Percentiles rank a stretch among this genome's conserved stretches.
phyloP scores from a whole-genome alignment of 2,797 vertebrate genomes.

The Hipposideros larvatus region DNA sequence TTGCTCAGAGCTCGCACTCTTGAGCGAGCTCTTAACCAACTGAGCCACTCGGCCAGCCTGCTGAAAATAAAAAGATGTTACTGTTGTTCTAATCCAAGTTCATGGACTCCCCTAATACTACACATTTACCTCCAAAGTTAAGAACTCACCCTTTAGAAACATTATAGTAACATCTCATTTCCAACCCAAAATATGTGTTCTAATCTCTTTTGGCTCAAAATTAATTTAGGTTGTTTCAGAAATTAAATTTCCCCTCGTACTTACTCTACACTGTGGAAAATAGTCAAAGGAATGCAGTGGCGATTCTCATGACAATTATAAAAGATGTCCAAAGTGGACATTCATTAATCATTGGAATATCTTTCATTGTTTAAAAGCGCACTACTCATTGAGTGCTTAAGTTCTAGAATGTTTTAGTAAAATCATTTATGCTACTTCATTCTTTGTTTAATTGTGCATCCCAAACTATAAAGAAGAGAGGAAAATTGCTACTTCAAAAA shows the following conservation, averaged over 20 bases:
- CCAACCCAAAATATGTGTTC: background rate
- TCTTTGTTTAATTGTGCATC: constrained; percentile 12
- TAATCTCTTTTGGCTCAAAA: constrained; percentile 12
- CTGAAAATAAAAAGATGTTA: background rate
- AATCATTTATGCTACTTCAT: background rate
- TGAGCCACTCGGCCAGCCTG: too few relatives aligned
- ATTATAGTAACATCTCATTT: constrained; percentile 12
- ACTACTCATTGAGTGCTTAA: background rate
- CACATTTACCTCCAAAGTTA: background rate
- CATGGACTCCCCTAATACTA: background rate
- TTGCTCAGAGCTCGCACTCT: too few relatives aligned
- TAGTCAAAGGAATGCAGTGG: background rate
- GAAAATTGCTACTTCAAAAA: background rate
- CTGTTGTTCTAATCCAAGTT: constrained; percentile 26
- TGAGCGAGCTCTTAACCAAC: too few relatives aligned
- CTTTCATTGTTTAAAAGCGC: constrained; percentile 24
- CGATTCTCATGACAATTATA: background rate
- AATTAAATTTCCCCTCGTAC: background rate
- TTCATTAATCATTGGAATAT: background rate
- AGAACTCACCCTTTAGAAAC: background rate
- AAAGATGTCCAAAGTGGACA: background rate
- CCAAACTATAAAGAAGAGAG: background rate
- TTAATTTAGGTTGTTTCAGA: constrained; percentile 29
- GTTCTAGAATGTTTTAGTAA: constrained; percentile 4
- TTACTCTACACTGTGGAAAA: background rate